These are phyloP conservation scores for Papilio glaucus DNA, from an alignment of 1,140 invertebrate genomes.

Conservation along the genomic window DNA sequence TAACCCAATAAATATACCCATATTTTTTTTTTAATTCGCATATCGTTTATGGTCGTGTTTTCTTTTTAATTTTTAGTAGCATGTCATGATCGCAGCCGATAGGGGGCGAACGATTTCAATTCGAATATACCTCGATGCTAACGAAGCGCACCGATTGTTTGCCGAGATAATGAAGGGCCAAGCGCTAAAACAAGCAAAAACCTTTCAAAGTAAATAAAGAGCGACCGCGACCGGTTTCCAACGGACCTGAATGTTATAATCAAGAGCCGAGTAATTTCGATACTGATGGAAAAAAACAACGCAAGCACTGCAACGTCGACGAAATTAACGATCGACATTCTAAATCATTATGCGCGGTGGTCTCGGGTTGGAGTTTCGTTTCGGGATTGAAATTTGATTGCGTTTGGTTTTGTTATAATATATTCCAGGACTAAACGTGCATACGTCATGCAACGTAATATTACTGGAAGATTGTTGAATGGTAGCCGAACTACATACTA, in stretches of 20 bases:
- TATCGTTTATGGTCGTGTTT: conserved; percentile 43
- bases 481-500: too few species aligned
- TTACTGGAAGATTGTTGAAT: too few species aligned
- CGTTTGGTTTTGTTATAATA: not conserved
- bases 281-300: conserved; percentile 65
- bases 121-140: conserved; percentile 62
- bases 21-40: too few species aligned
- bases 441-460: too few species aligned
- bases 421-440: too few species aligned
- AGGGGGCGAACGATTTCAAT: conserved; percentile 60
- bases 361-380: not conserved
- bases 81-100: conserved; percentile 38
- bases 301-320: conserved; percentile 53
- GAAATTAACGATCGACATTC: conserved; percentile 55
- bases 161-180: conserved; percentile 68
- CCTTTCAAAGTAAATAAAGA: conserved; percentile 79
- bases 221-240: conserved; percentile 48
- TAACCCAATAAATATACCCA: too few species aligned
- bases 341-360: not conserved
- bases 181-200: conserved; percentile 79
- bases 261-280: conserved; percentile 66
- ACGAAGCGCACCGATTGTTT: conserved; percentile 74
- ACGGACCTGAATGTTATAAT: conserved; percentile 75
- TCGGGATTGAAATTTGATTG: not conserved
- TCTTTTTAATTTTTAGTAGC: conserved; percentile 1